Percentiles rank a stretch among this genome's conserved stretches.
These are phyloP conservation scores for Agrotis exclamationis DNA, from an alignment of 2,888 invertebrate species.

Conservation along the genomic window DNA sequence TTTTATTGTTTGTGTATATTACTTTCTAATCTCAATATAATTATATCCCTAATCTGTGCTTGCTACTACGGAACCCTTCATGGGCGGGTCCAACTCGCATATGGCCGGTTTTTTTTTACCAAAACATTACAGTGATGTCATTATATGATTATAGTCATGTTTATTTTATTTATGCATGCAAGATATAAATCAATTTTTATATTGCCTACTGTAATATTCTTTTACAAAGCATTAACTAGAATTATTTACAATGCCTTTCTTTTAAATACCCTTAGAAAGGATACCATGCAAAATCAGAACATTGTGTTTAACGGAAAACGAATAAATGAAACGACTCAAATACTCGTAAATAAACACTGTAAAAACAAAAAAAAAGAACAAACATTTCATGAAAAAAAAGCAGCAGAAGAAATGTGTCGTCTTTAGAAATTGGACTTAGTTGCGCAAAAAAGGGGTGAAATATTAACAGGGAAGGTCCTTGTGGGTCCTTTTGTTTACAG, in stretches of 20 bases:
- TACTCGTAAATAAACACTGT: conserved; percentile 16
- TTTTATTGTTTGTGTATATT: no score
- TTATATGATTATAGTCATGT: conserved; percentile 14
- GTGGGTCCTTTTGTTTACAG: conserved; percentile 65
- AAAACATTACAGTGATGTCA: conserved; percentile 11
- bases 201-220: background rate
- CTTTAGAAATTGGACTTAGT: conserved; percentile 62
- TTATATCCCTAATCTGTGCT: no score
- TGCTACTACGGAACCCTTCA: no score
- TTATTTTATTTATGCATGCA: conserved; percentile 9
- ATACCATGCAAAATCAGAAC: conserved; percentile 38
- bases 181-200: background rate
- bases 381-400: conserved; percentile 38
- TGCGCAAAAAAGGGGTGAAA: conserved; percentile 67
- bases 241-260: conserved; percentile 12
- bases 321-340: conserved; percentile 36
- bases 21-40: no score
- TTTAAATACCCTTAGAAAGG: conserved; percentile 25
- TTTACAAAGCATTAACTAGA: conserved; percentile 3
- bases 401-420: conserved; percentile 59
- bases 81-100: no score
- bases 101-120: no score
- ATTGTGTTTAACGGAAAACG: conserved; percentile 15
- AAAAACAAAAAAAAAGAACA: conserved; percentile 39
- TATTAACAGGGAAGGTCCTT: conserved; percentile 57